These are phyloP conservation scores for Pitangus sulphuratus DNA, from an alignment of 2,797 vertebrate genomes.

Conservation along the genomic window DNA sequence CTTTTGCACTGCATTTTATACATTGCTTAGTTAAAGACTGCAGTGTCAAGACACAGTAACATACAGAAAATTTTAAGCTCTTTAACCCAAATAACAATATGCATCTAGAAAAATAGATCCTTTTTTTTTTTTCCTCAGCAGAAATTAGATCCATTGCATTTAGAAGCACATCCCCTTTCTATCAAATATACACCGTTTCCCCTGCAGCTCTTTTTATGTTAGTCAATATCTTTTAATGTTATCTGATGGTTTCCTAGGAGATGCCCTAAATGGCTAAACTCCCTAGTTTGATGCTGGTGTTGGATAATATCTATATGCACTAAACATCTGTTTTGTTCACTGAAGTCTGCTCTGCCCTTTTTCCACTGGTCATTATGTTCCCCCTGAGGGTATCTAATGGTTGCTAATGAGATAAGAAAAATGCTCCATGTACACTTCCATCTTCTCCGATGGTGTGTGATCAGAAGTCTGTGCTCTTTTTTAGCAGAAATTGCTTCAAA, in stretches of 20 bases:
- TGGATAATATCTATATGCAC: constrained; percentile 76
- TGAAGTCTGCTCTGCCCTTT: constrained; percentile 67
- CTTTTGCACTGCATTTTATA: neutral
- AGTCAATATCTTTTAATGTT: constrained; percentile 76
- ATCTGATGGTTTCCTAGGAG: constrained; percentile 84
- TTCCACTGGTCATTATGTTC: constrained; percentile 69
- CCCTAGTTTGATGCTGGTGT: constrained; percentile 65
- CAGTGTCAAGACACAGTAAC: neutral
- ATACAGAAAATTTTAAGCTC: neutral
- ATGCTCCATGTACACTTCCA: constrained; percentile 26
- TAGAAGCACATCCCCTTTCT: constrained; percentile 58
- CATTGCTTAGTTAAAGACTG: neutral
- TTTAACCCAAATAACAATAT: neutral
- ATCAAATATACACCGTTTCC: constrained; percentile 56
- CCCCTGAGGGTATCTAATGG: constrained; percentile 64
- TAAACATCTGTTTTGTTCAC: constrained; percentile 78
- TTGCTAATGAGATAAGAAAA: constrained; percentile 66
- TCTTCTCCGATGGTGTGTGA: constrained; percentile 34
- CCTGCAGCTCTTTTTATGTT: constrained; percentile 76
- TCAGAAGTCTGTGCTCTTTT: constrained; percentile 21
- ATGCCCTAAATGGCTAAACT: constrained; percentile 77
- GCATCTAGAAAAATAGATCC: neutral
- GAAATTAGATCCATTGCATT: constrained; percentile 56
- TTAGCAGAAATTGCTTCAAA: constrained; percentile 50
- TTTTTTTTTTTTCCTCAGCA: neutral